Percentiles rank a stretch among this genome's conserved stretches.
Conservation (phyloP, 1,140 invertebrate species). For the Drosophila quadrilineata region DNA sequence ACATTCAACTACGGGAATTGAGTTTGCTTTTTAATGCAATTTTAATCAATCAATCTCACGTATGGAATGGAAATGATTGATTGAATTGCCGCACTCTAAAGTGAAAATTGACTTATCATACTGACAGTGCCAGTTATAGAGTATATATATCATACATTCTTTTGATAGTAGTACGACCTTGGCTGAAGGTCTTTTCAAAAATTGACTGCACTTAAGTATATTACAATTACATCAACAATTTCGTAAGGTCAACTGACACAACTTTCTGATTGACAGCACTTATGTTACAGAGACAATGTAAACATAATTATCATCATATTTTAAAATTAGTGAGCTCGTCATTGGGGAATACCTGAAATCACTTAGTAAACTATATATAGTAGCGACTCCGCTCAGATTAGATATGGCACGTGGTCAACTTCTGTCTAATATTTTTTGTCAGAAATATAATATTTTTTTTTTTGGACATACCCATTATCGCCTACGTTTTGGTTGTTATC, state of each 20-base stretch:
- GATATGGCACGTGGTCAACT: not conserved
- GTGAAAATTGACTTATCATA: constrained; percentile 26
- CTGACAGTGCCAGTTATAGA: not conserved
- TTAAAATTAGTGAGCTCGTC: not conserved
- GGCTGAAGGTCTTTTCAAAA: constrained; percentile 1
- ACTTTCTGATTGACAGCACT: no score
- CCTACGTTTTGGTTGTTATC: not conserved
- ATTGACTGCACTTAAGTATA: constrained; percentile 10
- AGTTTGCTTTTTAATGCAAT: constrained; percentile 13
- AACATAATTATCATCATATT: not conserved
- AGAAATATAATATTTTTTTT: not conserved
- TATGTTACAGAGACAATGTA: no score
- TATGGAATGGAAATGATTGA: constrained; percentile 25
- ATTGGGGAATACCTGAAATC: constrained; percentile 24
- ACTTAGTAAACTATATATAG: not conserved
- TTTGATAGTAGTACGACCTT: constrained; percentile 6
- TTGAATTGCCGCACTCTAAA: constrained; percentile 14
- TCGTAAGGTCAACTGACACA: constrained; percentile 19
- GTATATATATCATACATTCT: not conserved
- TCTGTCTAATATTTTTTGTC: not conserved
- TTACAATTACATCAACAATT: not conserved
- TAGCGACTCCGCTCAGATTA: not conserved
- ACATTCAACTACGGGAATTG: no score
- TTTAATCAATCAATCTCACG: constrained; percentile 24
- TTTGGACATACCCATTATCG: constrained; percentile 17